Evolutionary conservation across 2,888 invertebrate genomes (phyloP).

Genomic region (Mesoligia furuncula): DNA sequence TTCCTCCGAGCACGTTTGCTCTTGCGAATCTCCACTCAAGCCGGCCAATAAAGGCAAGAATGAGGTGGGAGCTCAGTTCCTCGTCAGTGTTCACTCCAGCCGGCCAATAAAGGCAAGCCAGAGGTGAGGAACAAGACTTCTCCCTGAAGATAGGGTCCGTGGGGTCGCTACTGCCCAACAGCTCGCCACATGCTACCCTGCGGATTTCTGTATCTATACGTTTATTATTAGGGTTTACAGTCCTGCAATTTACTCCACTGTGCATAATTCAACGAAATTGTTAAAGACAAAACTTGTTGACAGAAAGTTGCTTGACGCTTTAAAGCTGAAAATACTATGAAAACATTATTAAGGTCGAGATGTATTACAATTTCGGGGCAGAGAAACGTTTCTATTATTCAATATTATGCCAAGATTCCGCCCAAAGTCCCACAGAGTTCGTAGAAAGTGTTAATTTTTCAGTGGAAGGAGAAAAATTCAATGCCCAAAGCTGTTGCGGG

Average conservation of each 20-base stretch:
- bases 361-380: constrained; percentile 72
- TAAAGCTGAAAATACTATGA: constrained; percentile 68
- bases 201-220: too few species aligned
- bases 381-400: constrained; percentile 80
- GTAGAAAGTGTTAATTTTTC: constrained; percentile 86
- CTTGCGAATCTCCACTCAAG: too few species aligned
- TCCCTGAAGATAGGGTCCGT: too few species aligned
- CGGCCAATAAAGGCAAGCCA: too few species aligned
- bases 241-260: constrained; percentile 9
- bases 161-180: too few species aligned
- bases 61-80: too few species aligned
- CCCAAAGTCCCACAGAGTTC: constrained; percentile 70
- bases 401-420: constrained; percentile 77
- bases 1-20: too few species aligned
- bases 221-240: too few species aligned
- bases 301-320: constrained; percentile 1
- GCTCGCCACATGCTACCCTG: too few species aligned
- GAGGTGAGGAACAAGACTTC: too few species aligned
- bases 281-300: constrained; percentile 5
- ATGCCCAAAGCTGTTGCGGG: constrained; percentile 59
- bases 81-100: too few species aligned
- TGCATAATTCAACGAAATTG: constrained; percentile 33
- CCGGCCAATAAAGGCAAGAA: too few species aligned
- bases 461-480: constrained; percentile 79
- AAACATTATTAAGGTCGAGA: constrained; percentile 77